Evolutionary conservation across 2,888 invertebrate genomes (phyloP), one percentile per base, ranked within the genome.

Genomic region (Rutpela maculata): DNA sequence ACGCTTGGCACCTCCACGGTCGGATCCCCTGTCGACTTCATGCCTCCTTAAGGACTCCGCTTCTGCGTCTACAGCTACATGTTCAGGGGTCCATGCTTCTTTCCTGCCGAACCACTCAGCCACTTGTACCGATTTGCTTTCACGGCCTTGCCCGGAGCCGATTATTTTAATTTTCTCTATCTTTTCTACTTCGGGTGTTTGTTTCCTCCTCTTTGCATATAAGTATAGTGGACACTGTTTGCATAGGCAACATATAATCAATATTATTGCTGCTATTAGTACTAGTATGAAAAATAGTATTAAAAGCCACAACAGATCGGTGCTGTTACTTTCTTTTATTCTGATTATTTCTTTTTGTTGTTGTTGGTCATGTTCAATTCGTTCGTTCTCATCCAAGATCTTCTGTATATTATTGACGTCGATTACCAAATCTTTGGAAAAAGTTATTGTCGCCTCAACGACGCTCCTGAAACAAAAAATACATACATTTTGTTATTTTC

Each of bases 31-130:
- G 82, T 96, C 95, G 76, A 94, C 92, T 90, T 96, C 96, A 85
- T 96, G 95, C 75, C 95, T 91, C 80, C 94, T 91, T 84, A 96
- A 91, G 0, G 95, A 95, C 85, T 95, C 95, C 19, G 92, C 91
- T 75, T 94, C 93, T 6, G 89, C 90, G 72, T 91, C 89, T 4
- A 86, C 84, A 63, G 88, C 85, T 1, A 84, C 87, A 12, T 80
- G 81, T 89, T 95, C 95, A 57, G 96, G 96, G 86, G 96, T 96
- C 96, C 96, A 97, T 38, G 96, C 96, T 91, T 96, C 96, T 87
- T 95, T 93, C 88, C 94, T 91, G 86, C 94, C 93, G 87, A 91
- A 91, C 95, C 95, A 95, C 88, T 95, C 95, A 80, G 93, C 94
- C 89, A 95, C 93, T 92, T 94, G 94, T 88, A 95, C 92, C 85